phyloP scores from a whole-genome alignment of 1,140 invertebrate genomes.

The Diachasmimorpha longicaudata region DNA sequence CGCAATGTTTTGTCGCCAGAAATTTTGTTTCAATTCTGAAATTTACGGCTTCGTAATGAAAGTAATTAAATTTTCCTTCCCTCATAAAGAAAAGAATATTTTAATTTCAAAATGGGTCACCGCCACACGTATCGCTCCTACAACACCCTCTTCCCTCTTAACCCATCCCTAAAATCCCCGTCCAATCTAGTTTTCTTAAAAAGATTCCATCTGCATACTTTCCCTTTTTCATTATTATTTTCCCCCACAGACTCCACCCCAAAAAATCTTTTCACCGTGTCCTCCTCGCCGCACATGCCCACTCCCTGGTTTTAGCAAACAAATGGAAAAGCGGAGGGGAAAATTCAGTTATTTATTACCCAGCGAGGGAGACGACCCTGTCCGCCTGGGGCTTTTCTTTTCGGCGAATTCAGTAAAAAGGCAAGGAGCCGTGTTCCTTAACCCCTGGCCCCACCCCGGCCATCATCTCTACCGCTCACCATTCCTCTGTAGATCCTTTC shows the following conservation, averaged over 20 bases:
- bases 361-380: background rate
- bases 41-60: too few relatives aligned
- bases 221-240: background rate
- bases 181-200: background rate
- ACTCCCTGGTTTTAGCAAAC: conserved; percentile 8
- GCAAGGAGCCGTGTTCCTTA: background rate
- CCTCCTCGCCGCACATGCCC: background rate
- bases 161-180: too few relatives aligned
- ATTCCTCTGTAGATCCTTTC: background rate
- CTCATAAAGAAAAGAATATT: too few relatives aligned
- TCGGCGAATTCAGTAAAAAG: background rate
- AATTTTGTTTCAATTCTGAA: too few relatives aligned
- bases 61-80: too few relatives aligned
- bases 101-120: too few relatives aligned
- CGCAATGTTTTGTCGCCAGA: too few relatives aligned
- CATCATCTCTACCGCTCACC: conserved; percentile 1
- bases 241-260: background rate
- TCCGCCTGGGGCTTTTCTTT: background rate
- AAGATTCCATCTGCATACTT: background rate
- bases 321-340: background rate
- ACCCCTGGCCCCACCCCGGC: conserved; percentile 14
- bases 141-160: too few relatives aligned
- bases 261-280: background rate
- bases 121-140: too few relatives aligned
- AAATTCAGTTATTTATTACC: background rate